phyloP scores from a whole-genome alignment of 2,113 vertebrate genomes.

The Pitta sordida region DNA sequence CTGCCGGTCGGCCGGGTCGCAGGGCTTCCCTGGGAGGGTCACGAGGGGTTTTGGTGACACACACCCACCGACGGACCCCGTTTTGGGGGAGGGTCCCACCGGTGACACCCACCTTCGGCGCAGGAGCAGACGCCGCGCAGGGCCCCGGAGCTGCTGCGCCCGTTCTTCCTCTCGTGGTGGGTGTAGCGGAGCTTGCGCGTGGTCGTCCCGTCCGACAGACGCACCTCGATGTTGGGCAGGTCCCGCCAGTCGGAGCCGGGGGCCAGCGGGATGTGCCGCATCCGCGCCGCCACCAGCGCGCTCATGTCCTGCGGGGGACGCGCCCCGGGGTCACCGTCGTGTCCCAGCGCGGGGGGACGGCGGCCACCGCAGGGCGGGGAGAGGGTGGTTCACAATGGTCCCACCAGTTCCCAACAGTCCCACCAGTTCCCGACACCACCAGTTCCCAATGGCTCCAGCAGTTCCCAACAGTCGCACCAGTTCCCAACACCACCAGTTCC shows the following conservation, averaged over 20 bases:
- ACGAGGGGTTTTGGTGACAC: background rate
- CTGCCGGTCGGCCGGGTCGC: slow-evolving; percentile 88
- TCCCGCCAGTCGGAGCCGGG: slow-evolving; percentile 95
- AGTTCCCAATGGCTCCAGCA: too few species aligned
- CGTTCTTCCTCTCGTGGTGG: slow-evolving; percentile 86
- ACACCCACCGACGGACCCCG: too few species aligned
- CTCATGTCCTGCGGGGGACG: slow-evolving; percentile 88
- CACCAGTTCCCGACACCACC: too few species aligned
- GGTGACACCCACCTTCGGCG: slow-evolving; percentile 74
- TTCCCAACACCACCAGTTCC: too few species aligned
- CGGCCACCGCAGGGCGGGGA: too few species aligned
- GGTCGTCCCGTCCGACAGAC: slow-evolving; percentile 83
- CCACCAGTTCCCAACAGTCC: too few species aligned
- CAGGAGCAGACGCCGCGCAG: slow-evolving; percentile 91
- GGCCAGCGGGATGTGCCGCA: slow-evolving; percentile 92
- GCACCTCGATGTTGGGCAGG: slow-evolving; percentile 91
- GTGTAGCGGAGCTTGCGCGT: slow-evolving; percentile 89
- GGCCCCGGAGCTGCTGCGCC: slow-evolving; percentile 81
- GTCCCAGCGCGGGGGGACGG: too few species aligned
- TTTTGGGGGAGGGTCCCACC: background rate
- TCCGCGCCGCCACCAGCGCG: slow-evolving; percentile 89
- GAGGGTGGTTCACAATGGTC: too few species aligned
- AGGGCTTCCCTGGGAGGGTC: slow-evolving; percentile 74
- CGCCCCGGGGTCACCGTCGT: too few species aligned
- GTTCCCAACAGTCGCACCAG: too few species aligned